Evolutionary conservation across 2,797 vertebrate genomes (phyloP).

Genomic region (Allobates femoralis): DNA sequence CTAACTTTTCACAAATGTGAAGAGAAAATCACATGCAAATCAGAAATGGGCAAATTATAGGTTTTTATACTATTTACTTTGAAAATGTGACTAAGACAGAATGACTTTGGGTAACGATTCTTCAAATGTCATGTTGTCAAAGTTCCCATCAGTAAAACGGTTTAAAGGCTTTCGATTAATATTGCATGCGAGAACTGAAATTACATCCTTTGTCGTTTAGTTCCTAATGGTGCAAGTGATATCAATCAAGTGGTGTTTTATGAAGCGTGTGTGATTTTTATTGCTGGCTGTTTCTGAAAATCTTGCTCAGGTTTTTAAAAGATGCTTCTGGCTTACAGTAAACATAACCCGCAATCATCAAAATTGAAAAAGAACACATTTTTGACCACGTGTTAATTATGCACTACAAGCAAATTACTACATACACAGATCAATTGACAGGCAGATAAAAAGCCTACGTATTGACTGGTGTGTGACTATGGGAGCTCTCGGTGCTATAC

Average conservation of each 20-base stretch:
- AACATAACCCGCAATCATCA: slow-evolving; percentile 67
- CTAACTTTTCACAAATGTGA: slow-evolving; percentile 25
- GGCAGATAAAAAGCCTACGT: neutral
- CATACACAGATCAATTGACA: slow-evolving; percentile 37
- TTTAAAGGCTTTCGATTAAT: slow-evolving; percentile 92
- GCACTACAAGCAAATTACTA: slow-evolving; percentile 41
- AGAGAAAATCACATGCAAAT: slow-evolving; percentile 69
- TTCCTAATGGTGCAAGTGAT: slow-evolving; percentile 87
- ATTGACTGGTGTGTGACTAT: neutral
- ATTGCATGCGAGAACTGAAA: slow-evolving; percentile 85
- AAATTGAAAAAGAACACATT: slow-evolving; percentile 46
- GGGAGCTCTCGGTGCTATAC: neutral
- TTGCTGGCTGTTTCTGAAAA: slow-evolving; percentile 78
- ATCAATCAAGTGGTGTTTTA: slow-evolving; percentile 85
- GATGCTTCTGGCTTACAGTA: slow-evolving; percentile 72
- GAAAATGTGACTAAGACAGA: slow-evolving; percentile 88
- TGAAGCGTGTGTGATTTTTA: slow-evolving; percentile 80
- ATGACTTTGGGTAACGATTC: slow-evolving; percentile 84
- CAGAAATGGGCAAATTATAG: slow-evolving; percentile 82
- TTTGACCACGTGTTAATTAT: slow-evolving; percentile 53
- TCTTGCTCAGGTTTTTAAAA: slow-evolving; percentile 77
- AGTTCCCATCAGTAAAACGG: slow-evolving; percentile 84
- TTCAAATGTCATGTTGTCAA: slow-evolving; percentile 90
- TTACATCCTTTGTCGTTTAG: slow-evolving; percentile 86
- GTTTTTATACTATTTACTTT: slow-evolving; percentile 85